Percentiles rank a stretch among this genome's conserved stretches.
Conservation (phyloP, 1,140 invertebrate species). For the Pogonomyrmex californicus region DNA sequence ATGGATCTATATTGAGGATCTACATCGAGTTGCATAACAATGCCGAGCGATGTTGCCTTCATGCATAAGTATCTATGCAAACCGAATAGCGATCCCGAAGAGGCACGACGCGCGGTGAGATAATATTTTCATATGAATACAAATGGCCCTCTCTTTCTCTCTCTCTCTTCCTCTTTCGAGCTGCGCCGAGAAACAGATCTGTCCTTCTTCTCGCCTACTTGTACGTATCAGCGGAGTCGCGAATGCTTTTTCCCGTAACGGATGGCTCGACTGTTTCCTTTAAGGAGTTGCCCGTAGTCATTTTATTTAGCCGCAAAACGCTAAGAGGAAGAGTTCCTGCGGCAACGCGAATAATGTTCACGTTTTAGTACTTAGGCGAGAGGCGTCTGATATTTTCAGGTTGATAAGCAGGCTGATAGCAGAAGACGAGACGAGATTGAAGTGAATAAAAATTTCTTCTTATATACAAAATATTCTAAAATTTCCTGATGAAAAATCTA, state of each 20-base stretch:
- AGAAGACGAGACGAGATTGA: conserved; percentile 7
- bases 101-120: conserved; percentile 78
- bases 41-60: conserved; percentile 79
- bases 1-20: conserved; percentile 80
- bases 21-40: conserved; percentile 80
- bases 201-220: conserved; percentile 42
- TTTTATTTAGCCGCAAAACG: conserved; percentile 64
- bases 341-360: conserved; percentile 66
- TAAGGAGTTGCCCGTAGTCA: conserved; percentile 68
- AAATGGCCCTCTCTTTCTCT: conserved; percentile 71
- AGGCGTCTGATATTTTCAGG: background rate
- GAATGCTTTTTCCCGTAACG: conserved; percentile 75
- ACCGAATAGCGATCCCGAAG: conserved; percentile 80
- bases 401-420: background rate
- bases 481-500: background rate
- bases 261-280: conserved; percentile 73
- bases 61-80: conserved; percentile 82
- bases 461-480: background rate
- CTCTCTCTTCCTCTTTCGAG: background rate
- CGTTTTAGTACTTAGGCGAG: conserved; percentile 66
- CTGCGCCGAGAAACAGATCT: conserved; percentile 24
- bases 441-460: conserved; percentile 15
- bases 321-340: conserved; percentile 70
- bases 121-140: conserved; percentile 82
- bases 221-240: conserved; percentile 72